phyloP scores from a whole-genome alignment of 1,140 invertebrate species.

The Drosophila miranda region DNA sequence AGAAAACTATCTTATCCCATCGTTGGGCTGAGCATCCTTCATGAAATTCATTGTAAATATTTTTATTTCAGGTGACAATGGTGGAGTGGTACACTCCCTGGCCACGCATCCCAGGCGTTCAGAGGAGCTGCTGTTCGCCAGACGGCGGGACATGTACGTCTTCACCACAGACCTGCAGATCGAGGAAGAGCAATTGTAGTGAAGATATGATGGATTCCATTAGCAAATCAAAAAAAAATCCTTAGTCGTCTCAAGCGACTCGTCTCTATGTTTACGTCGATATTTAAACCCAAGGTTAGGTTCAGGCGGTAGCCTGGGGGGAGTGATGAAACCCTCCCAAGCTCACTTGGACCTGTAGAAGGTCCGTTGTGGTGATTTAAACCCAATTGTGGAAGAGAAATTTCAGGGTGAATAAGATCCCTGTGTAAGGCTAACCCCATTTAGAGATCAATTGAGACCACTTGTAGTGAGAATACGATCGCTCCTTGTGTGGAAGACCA shows the following conservation, averaged over 20 bases:
- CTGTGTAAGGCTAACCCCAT: too few relatives aligned
- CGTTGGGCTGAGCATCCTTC: not conserved
- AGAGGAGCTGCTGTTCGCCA: conserved; percentile 86
- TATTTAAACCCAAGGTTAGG: not conserved
- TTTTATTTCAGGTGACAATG: conserved; percentile 69
- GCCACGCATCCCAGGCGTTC: conserved; percentile 87
- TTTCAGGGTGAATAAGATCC: too few relatives aligned
- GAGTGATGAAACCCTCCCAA: too few relatives aligned
- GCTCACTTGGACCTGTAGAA: too few relatives aligned
- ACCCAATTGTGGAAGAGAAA: not conserved
- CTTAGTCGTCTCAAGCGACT: not conserved
- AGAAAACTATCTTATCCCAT: too few relatives aligned
- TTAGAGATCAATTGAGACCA: too few relatives aligned
- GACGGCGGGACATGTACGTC: conserved; percentile 86
- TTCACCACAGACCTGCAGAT: conserved; percentile 82
- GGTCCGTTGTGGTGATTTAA: too few relatives aligned
- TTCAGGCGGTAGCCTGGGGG: too few relatives aligned
- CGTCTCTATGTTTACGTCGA: too few relatives aligned
- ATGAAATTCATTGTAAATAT: conserved; percentile 13
- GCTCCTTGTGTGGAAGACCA: not conserved
- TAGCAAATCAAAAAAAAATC: not conserved
- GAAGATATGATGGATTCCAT: too few relatives aligned
- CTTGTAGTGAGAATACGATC: too few relatives aligned
- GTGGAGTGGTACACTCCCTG: conserved; percentile 86
- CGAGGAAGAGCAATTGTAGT: conserved; percentile 64